Evolutionary conservation across 2,113 vertebrate species (phyloP), one percentile per base, ranked within the genome.

Genomic region (Hiodon alosoides): DNA sequence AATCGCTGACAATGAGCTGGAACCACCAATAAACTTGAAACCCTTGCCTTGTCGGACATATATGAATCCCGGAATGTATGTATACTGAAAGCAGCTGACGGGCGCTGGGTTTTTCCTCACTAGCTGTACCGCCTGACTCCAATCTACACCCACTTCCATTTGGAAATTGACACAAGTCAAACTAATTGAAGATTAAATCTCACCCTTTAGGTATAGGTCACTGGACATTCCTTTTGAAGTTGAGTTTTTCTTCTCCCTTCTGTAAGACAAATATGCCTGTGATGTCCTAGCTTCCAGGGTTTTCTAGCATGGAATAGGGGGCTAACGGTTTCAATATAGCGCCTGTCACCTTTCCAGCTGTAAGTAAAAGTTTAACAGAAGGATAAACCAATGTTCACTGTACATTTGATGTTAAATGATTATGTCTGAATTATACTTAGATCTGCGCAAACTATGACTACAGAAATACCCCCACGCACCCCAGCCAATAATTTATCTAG

Each of bases 171-270:
- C 81, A 83, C 70, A 76, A 69, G 53, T 71, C 69, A 75, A 79
- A 85, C 71, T 75, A 76, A 80, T 73, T 78, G 80, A 81, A 76
- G 82, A 87, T 87, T 85, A 86, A 87, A 86, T 83, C 77, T 81
- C 76, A 79, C 76, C 85, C 81, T 80, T 74, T 82, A 77, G 54
- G 67, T 85, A 69, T 73, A 82, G 88, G 87, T 89, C 89, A 87
- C 57, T 64, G 69, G 67, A 72, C 1, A 75, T 84, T 85, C 77
- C 84, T 31, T 85, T 85, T 88, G 82, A 89, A 83, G 84, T 76
- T 51, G 72, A 81, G 53, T 61, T 62, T 65, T 72, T 71, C 48
- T 55, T 47, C 65, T 65, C n/a, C 57, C 59, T 72, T 74, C 59
- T 77, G 13, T 67, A 52, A 77, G 68, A 77, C 53, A 69, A 64